phyloP scores from a whole-genome alignment of 92 coral and sea anemone species.

The Epizoanthus rinbou region DNA sequence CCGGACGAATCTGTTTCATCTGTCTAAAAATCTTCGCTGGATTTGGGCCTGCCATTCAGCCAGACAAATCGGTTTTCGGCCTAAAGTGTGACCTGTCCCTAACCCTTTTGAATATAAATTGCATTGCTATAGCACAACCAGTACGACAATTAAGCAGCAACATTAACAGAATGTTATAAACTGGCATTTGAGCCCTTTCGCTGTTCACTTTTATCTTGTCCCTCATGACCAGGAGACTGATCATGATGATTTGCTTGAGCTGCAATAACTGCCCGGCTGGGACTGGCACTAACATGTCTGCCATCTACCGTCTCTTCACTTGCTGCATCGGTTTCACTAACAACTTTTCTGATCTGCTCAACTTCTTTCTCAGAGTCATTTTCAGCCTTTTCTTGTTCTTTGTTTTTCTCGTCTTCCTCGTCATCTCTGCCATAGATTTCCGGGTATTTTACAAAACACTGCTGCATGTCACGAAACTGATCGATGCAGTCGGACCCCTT shows the following conservation, averaged over 20 bases:
- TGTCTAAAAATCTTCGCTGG: no score
- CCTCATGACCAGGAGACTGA: not conserved
- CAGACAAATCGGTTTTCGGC: no score
- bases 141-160: not conserved
- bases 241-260: constrained; percentile 22
- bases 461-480: constrained; percentile 92
- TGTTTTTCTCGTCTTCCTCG: constrained; percentile 58
- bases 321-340: not conserved
- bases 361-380: constrained; percentile 16
- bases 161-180: not conserved
- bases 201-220: not conserved
- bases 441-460: constrained; percentile 91
- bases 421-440: constrained; percentile 93
- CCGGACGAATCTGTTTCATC: no score
- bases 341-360: not conserved
- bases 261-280: constrained; percentile 37
- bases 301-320: not conserved
- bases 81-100: no score
- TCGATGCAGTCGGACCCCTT: constrained; percentile 97
- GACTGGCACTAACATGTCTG: constrained; percentile 28
- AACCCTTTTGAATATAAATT: no score
- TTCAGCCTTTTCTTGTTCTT: constrained; percentile 30
- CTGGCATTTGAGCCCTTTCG: not conserved
- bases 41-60: no score
- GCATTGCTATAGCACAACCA: no score